Percentiles rank a stretch among this genome's conserved stretches.
These are phyloP conservation scores for Rotaria sp. DNA, from an alignment of 2,888 invertebrate genomes.

Conservation along the genomic window DNA sequence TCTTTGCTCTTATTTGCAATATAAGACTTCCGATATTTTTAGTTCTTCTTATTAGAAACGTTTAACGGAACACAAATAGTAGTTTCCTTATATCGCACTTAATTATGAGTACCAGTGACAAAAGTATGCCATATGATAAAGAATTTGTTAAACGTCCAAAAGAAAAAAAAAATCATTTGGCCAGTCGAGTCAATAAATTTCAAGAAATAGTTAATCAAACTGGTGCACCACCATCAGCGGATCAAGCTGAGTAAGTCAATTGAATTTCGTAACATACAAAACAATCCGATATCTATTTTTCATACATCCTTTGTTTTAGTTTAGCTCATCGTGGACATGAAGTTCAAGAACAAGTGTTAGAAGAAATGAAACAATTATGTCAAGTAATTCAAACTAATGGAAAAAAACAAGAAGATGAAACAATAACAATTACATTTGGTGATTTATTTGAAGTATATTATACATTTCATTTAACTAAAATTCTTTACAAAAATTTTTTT, in stretches of 20 bases:
- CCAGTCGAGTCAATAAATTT: background rate
- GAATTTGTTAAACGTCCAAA: background rate
- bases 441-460: background rate
- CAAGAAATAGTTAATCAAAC: background rate
- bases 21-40: no score
- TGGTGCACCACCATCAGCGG: background rate
- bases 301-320: background rate
- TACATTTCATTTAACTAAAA: background rate
- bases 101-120: no score
- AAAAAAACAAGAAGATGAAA: background rate
- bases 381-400: background rate
- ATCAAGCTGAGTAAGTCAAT: background rate
- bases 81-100: no score
- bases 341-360: background rate
- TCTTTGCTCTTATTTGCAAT: no score
- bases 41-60: no score
- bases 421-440: background rate
- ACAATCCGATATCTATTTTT: background rate
- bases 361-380: constrained; percentile 19
- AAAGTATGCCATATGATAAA: background rate
- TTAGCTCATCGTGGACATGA: background rate
- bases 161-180: background rate
- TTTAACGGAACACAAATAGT: no score
- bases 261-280: background rate
- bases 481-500: background rate